A percentile compares a stretch with the other conserved stretches of the same genome.
Evolutionary conservation across 2,797 vertebrate species (phyloP).

Genomic region (Enteromius unitaeniatus): DNA sequence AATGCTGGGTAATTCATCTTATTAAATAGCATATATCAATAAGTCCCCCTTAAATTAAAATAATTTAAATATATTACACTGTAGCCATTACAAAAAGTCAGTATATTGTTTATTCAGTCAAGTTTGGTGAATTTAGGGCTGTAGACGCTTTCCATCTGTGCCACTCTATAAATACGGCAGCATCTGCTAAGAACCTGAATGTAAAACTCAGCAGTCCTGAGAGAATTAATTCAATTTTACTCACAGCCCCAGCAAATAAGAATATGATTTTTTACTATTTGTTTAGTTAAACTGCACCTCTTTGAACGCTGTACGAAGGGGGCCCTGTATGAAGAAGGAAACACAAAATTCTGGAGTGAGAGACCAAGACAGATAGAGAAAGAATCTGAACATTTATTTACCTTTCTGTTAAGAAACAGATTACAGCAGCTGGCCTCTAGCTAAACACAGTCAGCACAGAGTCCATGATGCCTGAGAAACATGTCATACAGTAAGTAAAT

Average conservation of each 20-base stretch:
- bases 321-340: not conserved
- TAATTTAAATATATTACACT: not conserved
- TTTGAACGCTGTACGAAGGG: not conserved
- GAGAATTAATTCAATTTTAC: not conserved
- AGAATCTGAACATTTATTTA: constrained; percentile 6
- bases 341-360: not conserved
- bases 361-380: not conserved
- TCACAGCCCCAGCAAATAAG: constrained; percentile 3
- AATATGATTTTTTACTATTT: not conserved
- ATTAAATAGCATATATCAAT: not conserved
- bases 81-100: not conserved
- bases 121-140: not conserved
- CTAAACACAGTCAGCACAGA: constrained; percentile 2
- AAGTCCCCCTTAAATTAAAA: not conserved
- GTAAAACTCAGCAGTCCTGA: not conserved
- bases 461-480: not conserved
- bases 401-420: constrained; percentile 25
- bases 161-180: not conserved
- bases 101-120: not conserved
- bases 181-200: not conserved
- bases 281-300: constrained; percentile 23
- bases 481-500: not conserved
- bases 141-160: not conserved
- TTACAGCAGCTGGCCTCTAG: not conserved
- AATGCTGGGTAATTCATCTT: not conserved